A percentile compares a stretch with the other conserved stretches of the same genome.
Conservation (phyloP, 1,140 invertebrate genomes). For the Drosophila teissieri region DNA sequence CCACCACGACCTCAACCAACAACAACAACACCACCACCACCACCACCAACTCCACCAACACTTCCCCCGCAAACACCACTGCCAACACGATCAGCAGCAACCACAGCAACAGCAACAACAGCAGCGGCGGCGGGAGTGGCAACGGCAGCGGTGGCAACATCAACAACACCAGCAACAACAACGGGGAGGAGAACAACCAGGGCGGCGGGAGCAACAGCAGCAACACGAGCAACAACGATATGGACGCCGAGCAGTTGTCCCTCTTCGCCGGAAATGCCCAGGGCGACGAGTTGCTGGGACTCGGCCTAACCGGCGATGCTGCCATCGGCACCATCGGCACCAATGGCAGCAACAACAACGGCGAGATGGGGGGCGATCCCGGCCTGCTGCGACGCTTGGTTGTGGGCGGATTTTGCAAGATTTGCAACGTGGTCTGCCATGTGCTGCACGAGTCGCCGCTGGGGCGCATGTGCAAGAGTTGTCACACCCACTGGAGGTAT, state of each 20-base stretch:
- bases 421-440: slow-evolving; percentile 82
- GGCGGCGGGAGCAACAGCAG: slow-evolving; percentile 10
- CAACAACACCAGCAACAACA: slow-evolving; percentile 1
- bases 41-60: slow-evolving; percentile 18
- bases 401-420: slow-evolving; percentile 79
- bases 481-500: slow-evolving; percentile 84
- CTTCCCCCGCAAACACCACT: slow-evolving; percentile 7
- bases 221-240: slow-evolving; percentile 50
- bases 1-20: slow-evolving; percentile 5
- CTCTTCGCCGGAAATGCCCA: slow-evolving; percentile 28
- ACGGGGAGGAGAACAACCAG: slow-evolving; percentile 9
- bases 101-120: slow-evolving; percentile 6
- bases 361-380: slow-evolving; percentile 10
- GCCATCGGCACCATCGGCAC: slow-evolving; percentile 26
- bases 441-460: slow-evolving; percentile 73
- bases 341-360: slow-evolving; percentile 19
- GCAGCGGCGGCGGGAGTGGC: neutral
- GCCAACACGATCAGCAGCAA: slow-evolving; percentile 13
- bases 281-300: slow-evolving; percentile 64
- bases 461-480: slow-evolving; percentile 83
- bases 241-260: slow-evolving; percentile 53
- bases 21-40: neutral
- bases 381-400: slow-evolving; percentile 36
- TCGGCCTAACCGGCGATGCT: slow-evolving; percentile 36
- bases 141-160: neutral